These are phyloP conservation scores for Camponotus vicinus DNA, from an alignment of 1,140 invertebrate genomes.

Conservation along the genomic window DNA sequence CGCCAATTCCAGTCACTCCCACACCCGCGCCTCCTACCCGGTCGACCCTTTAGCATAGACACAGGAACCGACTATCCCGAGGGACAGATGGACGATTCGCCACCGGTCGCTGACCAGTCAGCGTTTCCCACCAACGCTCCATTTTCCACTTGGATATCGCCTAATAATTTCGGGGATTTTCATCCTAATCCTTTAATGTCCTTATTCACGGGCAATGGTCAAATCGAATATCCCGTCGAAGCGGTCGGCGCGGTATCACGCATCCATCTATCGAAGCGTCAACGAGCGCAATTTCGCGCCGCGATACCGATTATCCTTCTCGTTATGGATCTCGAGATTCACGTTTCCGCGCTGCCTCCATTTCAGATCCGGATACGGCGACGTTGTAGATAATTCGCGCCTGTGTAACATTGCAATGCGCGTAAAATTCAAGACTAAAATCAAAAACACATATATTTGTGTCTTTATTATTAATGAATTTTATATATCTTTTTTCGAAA, in stretches of 20 bases:
- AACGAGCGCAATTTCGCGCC: slow-evolving; percentile 49
- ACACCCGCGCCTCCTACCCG: slow-evolving; percentile 34
- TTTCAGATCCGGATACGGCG: not conserved
- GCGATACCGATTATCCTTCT: slow-evolving; percentile 70
- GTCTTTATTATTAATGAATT: not conserved
- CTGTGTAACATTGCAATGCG: not conserved
- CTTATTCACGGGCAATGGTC: slow-evolving; percentile 72
- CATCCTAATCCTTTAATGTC: slow-evolving; percentile 78
- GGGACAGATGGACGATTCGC: slow-evolving; percentile 75
- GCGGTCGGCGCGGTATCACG: slow-evolving; percentile 67
- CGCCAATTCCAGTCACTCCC: slow-evolving; percentile 59
- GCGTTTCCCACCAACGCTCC: slow-evolving; percentile 70
- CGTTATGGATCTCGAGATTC: slow-evolving; percentile 64
- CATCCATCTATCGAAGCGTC: slow-evolving; percentile 63
- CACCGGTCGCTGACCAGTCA: slow-evolving; percentile 60
- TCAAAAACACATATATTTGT: not conserved
- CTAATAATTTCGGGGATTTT: slow-evolving; percentile 79
- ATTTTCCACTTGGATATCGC: slow-evolving; percentile 78
- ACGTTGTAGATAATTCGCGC: not conserved
- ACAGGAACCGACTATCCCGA: slow-evolving; percentile 65
- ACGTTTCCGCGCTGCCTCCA: slow-evolving; percentile 13
- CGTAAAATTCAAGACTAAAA: not conserved
- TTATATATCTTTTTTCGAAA: not conserved
- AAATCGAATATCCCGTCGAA: slow-evolving; percentile 74
- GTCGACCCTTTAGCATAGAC: slow-evolving; percentile 71